These are phyloP conservation scores for Theonella swinhoei DNA, from an alignment of 37 sponge, comb jelly and placozoan species.

Conservation along the genomic window DNA sequence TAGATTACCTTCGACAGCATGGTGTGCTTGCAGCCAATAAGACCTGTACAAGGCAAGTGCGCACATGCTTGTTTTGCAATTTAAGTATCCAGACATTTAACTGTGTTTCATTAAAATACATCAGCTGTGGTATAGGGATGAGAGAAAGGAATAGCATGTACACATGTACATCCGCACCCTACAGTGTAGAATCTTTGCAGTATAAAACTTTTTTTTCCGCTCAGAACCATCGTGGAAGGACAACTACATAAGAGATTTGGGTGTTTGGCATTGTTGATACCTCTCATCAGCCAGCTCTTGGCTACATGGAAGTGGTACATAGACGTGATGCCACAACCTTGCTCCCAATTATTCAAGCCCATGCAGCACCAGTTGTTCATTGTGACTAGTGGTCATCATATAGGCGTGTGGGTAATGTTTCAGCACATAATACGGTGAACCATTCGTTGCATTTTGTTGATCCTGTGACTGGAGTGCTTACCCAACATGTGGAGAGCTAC, in stretches of 20 bases:
- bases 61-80: not conserved
- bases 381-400: not conserved
- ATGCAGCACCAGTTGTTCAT: not conserved
- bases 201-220: too few species aligned
- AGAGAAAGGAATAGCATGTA: not conserved
- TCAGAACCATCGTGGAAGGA: conserved; percentile 50
- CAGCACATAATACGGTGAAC: too few species aligned
- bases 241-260: too few species aligned
- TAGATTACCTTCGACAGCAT: not conserved
- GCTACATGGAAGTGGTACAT: too few species aligned
- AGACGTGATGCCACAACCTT: too few species aligned
- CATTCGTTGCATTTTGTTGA: too few species aligned
- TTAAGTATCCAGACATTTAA: too few species aligned
- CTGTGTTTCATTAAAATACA: not conserved
- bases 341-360: too few species aligned
- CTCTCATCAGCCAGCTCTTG: too few species aligned
- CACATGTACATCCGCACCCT: not conserved
- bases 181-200: not conserved
- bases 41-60: not conserved
- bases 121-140: not conserved
- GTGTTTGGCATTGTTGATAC: too few species aligned
- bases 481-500: not conserved
- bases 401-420: conserved; percentile 16
- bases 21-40: not conserved
- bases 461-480: conserved; percentile 14